phyloP scores from a whole-genome alignment of 2,888 invertebrate species.

The Unio pictorum region DNA sequence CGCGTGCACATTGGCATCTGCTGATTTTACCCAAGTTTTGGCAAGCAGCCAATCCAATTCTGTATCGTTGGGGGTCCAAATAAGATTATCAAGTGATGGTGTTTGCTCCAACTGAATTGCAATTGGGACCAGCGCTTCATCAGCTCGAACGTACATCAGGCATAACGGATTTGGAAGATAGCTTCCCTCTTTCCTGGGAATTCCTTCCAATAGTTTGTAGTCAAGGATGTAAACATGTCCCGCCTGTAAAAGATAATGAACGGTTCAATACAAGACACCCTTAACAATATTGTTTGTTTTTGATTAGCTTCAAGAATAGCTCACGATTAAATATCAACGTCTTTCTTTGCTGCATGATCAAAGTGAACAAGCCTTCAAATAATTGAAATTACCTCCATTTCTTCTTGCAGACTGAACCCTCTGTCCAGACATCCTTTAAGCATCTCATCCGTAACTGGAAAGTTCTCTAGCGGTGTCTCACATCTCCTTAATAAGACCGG shows the following conservation, averaged over 20 bases:
- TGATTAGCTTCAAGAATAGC: too few relatives aligned
- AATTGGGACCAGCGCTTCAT: constrained; percentile 28
- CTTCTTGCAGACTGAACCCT: constrained; percentile 19
- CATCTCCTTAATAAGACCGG: constrained; percentile 19
- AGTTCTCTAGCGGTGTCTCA: constrained; percentile 8
- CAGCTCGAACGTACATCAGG: constrained; percentile 27
- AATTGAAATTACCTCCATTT: constrained; percentile 23
- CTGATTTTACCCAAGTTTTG: constrained; percentile 26
- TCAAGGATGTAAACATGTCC: constrained; percentile 34
- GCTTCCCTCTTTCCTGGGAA: constrained; percentile 10
- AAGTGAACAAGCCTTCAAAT: too few relatives aligned
- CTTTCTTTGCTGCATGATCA: too few relatives aligned
- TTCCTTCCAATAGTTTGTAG: constrained; percentile 20
- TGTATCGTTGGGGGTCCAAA: constrained; percentile 31
- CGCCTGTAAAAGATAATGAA: constrained; percentile 11
- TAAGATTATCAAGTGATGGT: constrained; percentile 25
- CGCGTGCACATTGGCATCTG: constrained; percentile 27
- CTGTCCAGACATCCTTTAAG: constrained; percentile 22
- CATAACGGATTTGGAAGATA: constrained; percentile 22
- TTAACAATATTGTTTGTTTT: too few relatives aligned
- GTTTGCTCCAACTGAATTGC: constrained; percentile 30
- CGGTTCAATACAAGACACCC: too few relatives aligned
- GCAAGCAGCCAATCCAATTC: constrained; percentile 30
- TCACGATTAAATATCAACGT: too few relatives aligned
- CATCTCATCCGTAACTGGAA: constrained; percentile 31